Evolutionary conservation across 2,888 invertebrate species (phyloP), one percentile per base, ranked within the genome.

Genomic region (Ectobius pallidus): DNA sequence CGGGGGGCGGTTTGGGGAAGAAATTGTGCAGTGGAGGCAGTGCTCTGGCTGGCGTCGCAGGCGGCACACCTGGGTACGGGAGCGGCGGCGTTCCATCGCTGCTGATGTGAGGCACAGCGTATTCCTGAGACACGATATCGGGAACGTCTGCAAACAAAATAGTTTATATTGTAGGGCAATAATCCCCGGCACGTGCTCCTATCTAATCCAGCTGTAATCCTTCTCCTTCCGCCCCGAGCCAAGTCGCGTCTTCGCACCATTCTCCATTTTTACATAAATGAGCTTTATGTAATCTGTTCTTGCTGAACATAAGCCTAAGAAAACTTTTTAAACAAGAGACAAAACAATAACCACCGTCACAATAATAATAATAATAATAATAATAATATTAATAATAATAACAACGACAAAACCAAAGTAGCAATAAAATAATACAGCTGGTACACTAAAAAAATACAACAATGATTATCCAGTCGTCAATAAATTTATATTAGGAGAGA

Each of bases 51-150:
- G 69, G 75, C 30, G 72, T 73, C 74, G 85, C 83, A 75, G 85
- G 84, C 69, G 80, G 75, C 18, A 78, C 77, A 62, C 78, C 70
- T 22, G 77, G 62, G 71, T 78, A 76, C 44, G 81, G 77, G 62
- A 78, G 76, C 71, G 79, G 78, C 77, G 84, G 82, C 77, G 84
- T 83, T 81, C 55, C 67, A n/a, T 70, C 72, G 30, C 30, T 68
- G 62, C 67, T 77, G 62, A 79, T 72, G 77, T 88, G 86, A 62
- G 89, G 89, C 73, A 89, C 88, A 39, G 89, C 89, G 81, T 88
- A 89, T 78, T 89, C 89, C 79, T 87, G 87, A 79, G 86, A 85
- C 74, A 87, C 86, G 77, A 87, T 85, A 81, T 88, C 88, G 74
- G 87, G 87, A 74, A 87, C 86, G 82, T 87, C 88, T 88, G 82